phyloP scores from a whole-genome alignment of 1,140 invertebrate genomes.

The Lethocerus indicus region DNA sequence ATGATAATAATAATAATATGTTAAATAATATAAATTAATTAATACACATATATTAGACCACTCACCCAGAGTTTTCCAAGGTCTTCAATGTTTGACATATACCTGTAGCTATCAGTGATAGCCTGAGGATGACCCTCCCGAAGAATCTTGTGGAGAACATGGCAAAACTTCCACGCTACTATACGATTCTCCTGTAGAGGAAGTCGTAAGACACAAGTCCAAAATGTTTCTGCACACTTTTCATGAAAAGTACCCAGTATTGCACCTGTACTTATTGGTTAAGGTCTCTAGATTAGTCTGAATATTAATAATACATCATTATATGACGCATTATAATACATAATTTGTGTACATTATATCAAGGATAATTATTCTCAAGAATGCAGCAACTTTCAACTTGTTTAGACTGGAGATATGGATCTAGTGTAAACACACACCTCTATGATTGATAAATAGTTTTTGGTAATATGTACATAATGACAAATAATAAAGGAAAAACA shows the following conservation, averaged over 20 bases:
- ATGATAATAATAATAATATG: neutral
- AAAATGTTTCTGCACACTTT: conserved; percentile 77
- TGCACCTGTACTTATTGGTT: conserved; percentile 36
- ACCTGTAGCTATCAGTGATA: conserved; percentile 65
- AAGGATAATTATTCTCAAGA: no score
- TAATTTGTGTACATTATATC: no score
- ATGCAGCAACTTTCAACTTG: no score
- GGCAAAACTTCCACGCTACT: conserved; percentile 96
- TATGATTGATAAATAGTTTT: no score
- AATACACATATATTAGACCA: conserved; percentile 5
- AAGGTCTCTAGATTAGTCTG: no score
- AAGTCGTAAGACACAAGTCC: conserved; percentile 63
- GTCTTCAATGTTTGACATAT: conserved; percentile 56
- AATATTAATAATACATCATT: no score
- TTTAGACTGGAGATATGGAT: no score
- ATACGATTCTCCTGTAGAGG: conserved; percentile 85
- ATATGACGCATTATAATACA: no score
- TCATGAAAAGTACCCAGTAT: conserved; percentile 93
- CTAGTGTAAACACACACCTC: no score
- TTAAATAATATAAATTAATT: neutral
- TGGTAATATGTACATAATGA: no score
- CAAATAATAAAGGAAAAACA: no score
- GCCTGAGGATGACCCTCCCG: conserved; percentile 84
- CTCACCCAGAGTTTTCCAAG: conserved; percentile 78
- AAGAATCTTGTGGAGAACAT: conserved; percentile 89